Percentiles rank a stretch among this genome's conserved stretches.
Evolutionary conservation across 2,888 invertebrate species (phyloP).

Genomic region (Mythimna impura): DNA sequence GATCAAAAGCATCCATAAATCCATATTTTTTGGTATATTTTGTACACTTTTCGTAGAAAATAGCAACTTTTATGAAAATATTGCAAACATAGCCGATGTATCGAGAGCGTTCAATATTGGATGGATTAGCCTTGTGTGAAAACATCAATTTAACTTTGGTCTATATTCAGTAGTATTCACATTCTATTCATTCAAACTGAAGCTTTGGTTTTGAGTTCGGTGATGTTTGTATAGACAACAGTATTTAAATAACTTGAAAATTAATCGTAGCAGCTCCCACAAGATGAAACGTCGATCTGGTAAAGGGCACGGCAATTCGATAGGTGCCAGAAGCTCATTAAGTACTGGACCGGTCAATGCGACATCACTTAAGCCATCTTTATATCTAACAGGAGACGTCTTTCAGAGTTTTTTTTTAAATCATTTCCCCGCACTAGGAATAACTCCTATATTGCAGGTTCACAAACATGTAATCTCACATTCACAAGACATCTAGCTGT

Average conservation of each 20-base stretch:
- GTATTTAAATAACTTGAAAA: background rate
- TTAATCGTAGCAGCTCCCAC: background rate
- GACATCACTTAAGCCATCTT: no score
- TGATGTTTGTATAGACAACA: background rate
- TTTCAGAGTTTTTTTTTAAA: no score
- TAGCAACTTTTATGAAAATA: background rate
- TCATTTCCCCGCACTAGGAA: no score
- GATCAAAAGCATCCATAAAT: background rate
- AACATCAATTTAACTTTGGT: slow-evolving; percentile 17
- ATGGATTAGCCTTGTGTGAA: slow-evolving; percentile 9
- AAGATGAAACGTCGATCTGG: no score
- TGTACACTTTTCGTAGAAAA: background rate
- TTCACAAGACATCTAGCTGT: no score
- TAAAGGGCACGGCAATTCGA: no score
- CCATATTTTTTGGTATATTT: background rate
- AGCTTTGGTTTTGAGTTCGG: background rate
- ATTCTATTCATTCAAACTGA: background rate
- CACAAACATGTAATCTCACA: no score
- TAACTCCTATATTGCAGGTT: no score
- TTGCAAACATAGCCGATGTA: background rate
- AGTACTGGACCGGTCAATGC: no score
- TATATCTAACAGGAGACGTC: no score
- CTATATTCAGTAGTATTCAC: background rate
- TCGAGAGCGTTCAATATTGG: slow-evolving; percentile 15
- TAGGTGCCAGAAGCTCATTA: no score